These are phyloP conservation scores for Brenthis hecate DNA, from an alignment of 2,888 invertebrate species.

Conservation along the genomic window DNA sequence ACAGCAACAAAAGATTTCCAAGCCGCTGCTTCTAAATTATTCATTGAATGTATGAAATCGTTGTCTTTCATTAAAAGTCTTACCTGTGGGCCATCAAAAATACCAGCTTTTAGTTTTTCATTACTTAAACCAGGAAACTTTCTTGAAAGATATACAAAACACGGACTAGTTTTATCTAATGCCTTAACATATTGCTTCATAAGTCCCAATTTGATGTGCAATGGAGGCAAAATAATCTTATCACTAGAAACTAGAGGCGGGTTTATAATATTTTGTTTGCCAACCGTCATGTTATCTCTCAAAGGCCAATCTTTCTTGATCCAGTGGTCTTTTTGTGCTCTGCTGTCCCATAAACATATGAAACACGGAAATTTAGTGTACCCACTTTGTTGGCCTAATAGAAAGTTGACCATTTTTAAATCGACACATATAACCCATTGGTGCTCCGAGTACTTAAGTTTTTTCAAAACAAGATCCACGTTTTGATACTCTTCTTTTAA, in stretches of 20 bases:
- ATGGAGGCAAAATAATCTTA: conserved; percentile 31
- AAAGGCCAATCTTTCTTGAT: background rate
- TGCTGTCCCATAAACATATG: conserved; percentile 36
- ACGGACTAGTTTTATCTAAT: conserved; percentile 25
- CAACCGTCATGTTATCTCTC: conserved; percentile 4
- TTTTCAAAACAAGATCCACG: conserved; percentile 27
- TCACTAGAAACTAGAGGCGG: conserved; percentile 27
- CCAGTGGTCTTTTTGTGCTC: conserved; percentile 31
- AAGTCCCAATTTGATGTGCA: conserved; percentile 36
- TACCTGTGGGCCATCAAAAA: conserved; percentile 16
- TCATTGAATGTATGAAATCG: conserved; percentile 1
- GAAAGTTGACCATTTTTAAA: conserved; percentile 33
- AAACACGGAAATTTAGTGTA: conserved; percentile 29
- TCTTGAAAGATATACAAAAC: conserved; percentile 20
- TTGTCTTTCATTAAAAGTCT: conserved; percentile 11
- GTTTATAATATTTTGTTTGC: conserved; percentile 33
- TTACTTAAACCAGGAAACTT: conserved; percentile 26
- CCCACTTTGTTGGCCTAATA: conserved; percentile 4
- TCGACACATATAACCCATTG: conserved; percentile 31
- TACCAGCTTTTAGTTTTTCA: conserved; percentile 28
- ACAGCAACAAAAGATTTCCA: conserved; percentile 16
- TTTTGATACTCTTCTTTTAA: conserved; percentile 28
- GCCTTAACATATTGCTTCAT: conserved; percentile 38
- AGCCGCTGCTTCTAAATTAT: conserved; percentile 12
- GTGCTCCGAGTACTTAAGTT: conserved; percentile 28